Evolutionary conservation across 2,888 invertebrate species (phyloP).

Genomic region (Caenorhabditis sulstoni): DNA sequence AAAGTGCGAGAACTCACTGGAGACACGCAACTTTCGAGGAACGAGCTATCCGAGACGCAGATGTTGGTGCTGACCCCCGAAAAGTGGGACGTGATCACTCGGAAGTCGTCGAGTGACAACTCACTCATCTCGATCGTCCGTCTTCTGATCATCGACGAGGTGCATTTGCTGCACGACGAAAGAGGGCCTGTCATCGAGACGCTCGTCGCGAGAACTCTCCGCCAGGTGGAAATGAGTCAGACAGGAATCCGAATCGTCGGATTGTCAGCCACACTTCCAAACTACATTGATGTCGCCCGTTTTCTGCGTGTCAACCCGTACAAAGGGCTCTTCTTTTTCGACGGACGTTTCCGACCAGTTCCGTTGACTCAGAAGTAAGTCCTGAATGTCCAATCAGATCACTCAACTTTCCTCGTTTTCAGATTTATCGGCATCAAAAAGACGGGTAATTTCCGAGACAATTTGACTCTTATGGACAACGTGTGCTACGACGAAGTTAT

Average conservation of each 20-base stretch:
- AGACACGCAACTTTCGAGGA: constrained; percentile 96
- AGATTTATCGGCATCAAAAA: constrained; percentile 77
- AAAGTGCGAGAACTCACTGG: constrained; percentile 94
- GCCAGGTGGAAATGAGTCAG: constrained; percentile 86
- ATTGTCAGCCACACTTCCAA: constrained; percentile 92
- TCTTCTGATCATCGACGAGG: constrained; percentile 95
- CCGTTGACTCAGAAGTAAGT: constrained; percentile 75
- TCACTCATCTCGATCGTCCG: constrained; percentile 92
- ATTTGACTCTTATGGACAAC: constrained; percentile 66
- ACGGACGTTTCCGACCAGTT: constrained; percentile 93
- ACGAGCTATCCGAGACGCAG: constrained; percentile 94
- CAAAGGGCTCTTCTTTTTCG: constrained; percentile 83
- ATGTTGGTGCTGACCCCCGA: constrained; percentile 99
- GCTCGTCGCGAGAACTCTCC: constrained; percentile 93
- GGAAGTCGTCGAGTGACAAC: constrained; percentile 90
- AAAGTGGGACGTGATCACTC: constrained; percentile 99
- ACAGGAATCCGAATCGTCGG: constrained; percentile 93
- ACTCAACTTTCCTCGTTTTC: constrained; percentile 26
- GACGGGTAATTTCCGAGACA: constrained; percentile 60
- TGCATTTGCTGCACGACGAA: constrained; percentile 96
- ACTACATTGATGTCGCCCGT: constrained; percentile 94
- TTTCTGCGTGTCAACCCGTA: constrained; percentile 95
- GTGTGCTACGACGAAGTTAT: constrained; percentile 92
- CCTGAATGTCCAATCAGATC: neutral
- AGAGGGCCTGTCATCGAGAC: constrained; percentile 98